A percentile compares a stretch with the other conserved stretches of the same genome.
These are phyloP conservation scores for Poecilia velifera DNA, from an alignment of 2,797 vertebrate genomes.

Conservation along the genomic window DNA sequence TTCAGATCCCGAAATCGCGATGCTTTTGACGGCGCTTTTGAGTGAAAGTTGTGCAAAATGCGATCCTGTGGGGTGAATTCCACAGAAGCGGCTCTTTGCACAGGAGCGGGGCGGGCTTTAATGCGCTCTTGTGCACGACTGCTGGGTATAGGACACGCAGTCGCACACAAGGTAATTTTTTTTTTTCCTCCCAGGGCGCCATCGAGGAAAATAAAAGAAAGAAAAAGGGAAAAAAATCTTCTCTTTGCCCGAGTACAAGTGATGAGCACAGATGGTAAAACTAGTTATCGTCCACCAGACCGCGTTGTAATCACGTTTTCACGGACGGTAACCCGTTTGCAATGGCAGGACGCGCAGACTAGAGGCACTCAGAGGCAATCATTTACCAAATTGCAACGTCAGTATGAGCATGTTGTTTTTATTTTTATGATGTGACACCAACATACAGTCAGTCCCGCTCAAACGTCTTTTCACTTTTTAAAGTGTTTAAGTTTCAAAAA, in stretches of 20 bases:
- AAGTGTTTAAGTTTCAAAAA: not conserved
- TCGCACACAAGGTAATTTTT: slow-evolving; percentile 62
- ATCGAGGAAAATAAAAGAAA: slow-evolving; percentile 32
- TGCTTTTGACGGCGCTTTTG: slow-evolving; percentile 39
- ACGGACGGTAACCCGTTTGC: slow-evolving; percentile 8
- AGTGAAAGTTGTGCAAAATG: slow-evolving; percentile 72
- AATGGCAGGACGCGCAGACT: slow-evolving; percentile 16
- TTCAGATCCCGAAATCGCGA: slow-evolving; percentile 8
- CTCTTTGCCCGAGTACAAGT: slow-evolving; percentile 8
- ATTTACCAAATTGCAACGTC: slow-evolving; percentile 75
- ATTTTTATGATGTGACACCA: slow-evolving; percentile 55
- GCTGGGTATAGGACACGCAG: slow-evolving; percentile 71
- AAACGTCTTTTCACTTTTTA: not conserved
- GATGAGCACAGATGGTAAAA: slow-evolving; percentile 46
- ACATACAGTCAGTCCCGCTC: slow-evolving; percentile 22
- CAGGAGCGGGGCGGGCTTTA: slow-evolving; percentile 77
- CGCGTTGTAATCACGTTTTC: slow-evolving; percentile 2
- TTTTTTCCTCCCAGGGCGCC: slow-evolving; percentile 46
- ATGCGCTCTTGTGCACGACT: slow-evolving; percentile 75
- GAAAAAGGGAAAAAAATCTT: not conserved
- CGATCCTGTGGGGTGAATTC: slow-evolving; percentile 51
- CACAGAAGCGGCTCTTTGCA: slow-evolving; percentile 57
- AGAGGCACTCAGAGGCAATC: slow-evolving; percentile 52
- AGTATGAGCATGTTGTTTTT: slow-evolving; percentile 48
- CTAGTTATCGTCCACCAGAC: slow-evolving; percentile 37